phyloP scores from a whole-genome alignment of 2,888 invertebrate species.

The Caenorhabditis macrosperma region DNA sequence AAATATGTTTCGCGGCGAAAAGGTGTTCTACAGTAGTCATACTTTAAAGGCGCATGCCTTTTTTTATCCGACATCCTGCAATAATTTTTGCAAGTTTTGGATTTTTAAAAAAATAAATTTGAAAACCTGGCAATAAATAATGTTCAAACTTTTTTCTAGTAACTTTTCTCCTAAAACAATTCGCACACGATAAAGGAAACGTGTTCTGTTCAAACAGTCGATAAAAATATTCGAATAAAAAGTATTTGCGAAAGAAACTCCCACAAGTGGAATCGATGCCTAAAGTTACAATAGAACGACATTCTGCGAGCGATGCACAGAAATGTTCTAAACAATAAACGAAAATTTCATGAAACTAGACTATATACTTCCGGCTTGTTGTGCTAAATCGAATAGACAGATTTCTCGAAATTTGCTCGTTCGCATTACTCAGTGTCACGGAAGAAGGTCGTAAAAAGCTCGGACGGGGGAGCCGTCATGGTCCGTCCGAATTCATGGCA shows the following conservation, averaged over 20 bases:
- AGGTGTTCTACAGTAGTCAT: not conserved
- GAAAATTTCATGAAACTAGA: not conserved
- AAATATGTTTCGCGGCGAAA: not conserved
- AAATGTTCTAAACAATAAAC: not conserved
- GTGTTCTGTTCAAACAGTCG: too few relatives aligned
- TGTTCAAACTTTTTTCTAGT: too few relatives aligned
- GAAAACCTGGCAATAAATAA: too few relatives aligned
- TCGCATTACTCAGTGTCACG: conserved; percentile 42
- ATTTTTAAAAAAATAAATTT: too few relatives aligned
- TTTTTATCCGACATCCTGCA: too few relatives aligned
- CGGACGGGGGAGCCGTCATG: conserved; percentile 5
- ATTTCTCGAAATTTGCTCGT: conserved; percentile 34
- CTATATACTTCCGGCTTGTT: conserved; percentile 48
- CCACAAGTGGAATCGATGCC: not conserved
- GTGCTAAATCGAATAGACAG: conserved; percentile 52
- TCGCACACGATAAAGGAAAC: too few relatives aligned
- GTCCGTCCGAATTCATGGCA: conserved; percentile 28
- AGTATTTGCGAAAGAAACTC: too few relatives aligned
- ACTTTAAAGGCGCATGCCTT: not conserved
- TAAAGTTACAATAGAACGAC: not conserved
- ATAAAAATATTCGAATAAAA: too few relatives aligned
- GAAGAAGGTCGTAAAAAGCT: conserved; percentile 52
- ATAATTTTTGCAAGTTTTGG: too few relatives aligned
- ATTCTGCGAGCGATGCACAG: too few relatives aligned
- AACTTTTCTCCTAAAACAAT: too few relatives aligned